Conservation (phyloP, 2,888 invertebrate genomes). For the Drosophila mimetica region DNA sequence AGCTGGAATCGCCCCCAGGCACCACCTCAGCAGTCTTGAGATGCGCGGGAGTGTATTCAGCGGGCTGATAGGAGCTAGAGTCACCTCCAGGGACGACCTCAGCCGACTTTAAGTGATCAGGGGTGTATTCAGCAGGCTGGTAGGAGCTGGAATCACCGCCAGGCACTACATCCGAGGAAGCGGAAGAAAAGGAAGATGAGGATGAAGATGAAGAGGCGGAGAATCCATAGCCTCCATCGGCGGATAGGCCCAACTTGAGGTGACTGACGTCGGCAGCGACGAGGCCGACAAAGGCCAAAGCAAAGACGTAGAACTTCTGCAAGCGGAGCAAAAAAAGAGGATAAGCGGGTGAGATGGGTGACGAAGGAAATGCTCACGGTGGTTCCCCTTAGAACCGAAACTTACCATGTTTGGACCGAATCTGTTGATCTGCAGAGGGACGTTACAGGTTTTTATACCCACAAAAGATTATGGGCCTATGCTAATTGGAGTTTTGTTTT, state of each 20-base stretch:
- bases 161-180: conserved; percentile 7
- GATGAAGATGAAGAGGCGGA: conserved; percentile 22
- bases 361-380: conserved; percentile 14
- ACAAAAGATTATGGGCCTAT: conserved; percentile 56
- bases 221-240: conserved; percentile 57
- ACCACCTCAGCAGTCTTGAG: not conserved
- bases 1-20: no score
- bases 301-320: conserved; percentile 64
- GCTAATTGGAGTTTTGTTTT: conserved; percentile 67
- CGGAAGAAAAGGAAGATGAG: not conserved
- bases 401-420: conserved; percentile 64
- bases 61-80: conserved; percentile 8
- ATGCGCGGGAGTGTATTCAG: conserved; percentile 13
- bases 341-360: conserved; percentile 1
- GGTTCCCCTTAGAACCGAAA: conserved; percentile 43
- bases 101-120: not conserved
- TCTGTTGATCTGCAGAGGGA: conserved; percentile 56
- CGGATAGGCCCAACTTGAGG: conserved; percentile 52
- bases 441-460: conserved; percentile 65
- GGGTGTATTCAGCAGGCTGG: conserved; percentile 27
- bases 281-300: conserved; percentile 59
- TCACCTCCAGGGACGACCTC: conserved; percentile 5
- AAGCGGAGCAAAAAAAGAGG: not conserved
- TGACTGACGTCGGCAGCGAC: conserved; percentile 76
- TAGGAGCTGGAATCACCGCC: conserved; percentile 21